phyloP scores from a whole-genome alignment of 1,140 invertebrate genomes.

The Polypedilum vanderplanki region DNA sequence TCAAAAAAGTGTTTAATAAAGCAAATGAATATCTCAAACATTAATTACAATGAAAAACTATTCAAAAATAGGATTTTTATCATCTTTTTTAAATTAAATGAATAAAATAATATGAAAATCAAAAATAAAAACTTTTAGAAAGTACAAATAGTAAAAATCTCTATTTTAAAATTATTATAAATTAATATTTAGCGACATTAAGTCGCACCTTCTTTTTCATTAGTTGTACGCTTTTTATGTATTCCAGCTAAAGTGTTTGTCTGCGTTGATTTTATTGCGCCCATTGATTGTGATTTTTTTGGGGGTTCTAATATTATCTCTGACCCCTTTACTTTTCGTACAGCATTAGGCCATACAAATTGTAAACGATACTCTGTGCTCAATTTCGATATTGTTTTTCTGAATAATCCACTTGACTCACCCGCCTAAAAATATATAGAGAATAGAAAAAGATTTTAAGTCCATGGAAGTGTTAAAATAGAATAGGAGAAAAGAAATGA shows the following conservation, averaged over 20 bases:
- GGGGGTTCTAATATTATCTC: constrained; percentile 49
- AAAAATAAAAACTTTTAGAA: neutral
- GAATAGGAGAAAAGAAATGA: constrained; percentile 31
- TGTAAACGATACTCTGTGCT: constrained; percentile 82
- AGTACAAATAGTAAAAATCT: neutral
- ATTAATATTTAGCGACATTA: constrained; percentile 40
- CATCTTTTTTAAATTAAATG: neutral
- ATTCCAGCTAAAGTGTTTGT: constrained; percentile 49
- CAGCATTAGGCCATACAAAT: constrained; percentile 74
- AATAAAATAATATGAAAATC: neutral
- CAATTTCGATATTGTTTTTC: constrained; percentile 63
- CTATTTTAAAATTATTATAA: neutral
- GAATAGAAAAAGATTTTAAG: constrained; percentile 28
- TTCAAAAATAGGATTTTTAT: neutral
- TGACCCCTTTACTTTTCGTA: constrained; percentile 48
- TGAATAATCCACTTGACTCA: constrained; percentile 52
- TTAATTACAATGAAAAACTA: neutral
- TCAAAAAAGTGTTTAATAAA: no score
- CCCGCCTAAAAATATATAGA: constrained; percentile 38
- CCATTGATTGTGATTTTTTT: constrained; percentile 78
- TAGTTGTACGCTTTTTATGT: constrained; percentile 46
- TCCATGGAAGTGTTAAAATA: constrained; percentile 39
- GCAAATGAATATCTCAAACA: no score
- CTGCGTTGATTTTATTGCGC: constrained; percentile 63
- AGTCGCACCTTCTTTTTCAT: constrained; percentile 46